Conservation (phyloP, 2,797 vertebrate species). For the Cephalopachus bancanus region DNA sequence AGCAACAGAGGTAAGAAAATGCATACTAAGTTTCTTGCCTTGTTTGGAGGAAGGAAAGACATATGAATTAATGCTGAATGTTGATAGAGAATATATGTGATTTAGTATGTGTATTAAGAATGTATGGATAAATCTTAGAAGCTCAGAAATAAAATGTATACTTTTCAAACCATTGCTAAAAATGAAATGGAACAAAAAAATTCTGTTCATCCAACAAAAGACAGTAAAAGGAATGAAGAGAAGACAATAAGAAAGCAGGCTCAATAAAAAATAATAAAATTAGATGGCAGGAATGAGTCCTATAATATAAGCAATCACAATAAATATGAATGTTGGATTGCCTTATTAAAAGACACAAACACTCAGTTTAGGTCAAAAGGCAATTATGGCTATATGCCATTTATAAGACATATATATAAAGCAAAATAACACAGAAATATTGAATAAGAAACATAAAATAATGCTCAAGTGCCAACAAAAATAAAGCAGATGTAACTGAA, state of each 20-base stretch:
- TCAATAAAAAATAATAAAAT: slow-evolving; percentile 46
- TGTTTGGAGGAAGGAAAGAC: slow-evolving; percentile 33
- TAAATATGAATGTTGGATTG: slow-evolving; percentile 61
- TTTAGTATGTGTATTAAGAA: slow-evolving; percentile 15
- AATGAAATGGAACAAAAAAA: slow-evolving; percentile 60
- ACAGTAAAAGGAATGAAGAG: slow-evolving; percentile 34
- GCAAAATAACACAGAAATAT: slow-evolving; percentile 66
- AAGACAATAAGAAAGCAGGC: not conserved
- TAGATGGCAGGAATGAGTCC: slow-evolving; percentile 42
- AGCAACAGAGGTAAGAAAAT: slow-evolving; percentile 25
- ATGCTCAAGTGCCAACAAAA: slow-evolving; percentile 59
- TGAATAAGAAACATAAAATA: slow-evolving; percentile 71
- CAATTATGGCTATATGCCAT: slow-evolving; percentile 37
- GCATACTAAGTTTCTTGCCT: not conserved
- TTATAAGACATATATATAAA: slow-evolving; percentile 67
- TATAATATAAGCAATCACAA: slow-evolving; percentile 47
- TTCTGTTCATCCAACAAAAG: slow-evolving; percentile 55
- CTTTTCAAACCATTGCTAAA: slow-evolving; percentile 56
- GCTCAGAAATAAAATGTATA: slow-evolving; percentile 43
- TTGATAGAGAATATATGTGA: slow-evolving; percentile 1
- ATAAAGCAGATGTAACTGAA: slow-evolving; percentile 45
- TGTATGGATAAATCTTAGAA: not conserved
- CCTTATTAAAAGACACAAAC: slow-evolving; percentile 63
- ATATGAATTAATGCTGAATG: slow-evolving; percentile 24
- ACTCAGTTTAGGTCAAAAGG: slow-evolving; percentile 63